A percentile compares a stretch with the other conserved stretches of the same genome.
Conservation (phyloP, 2,888 invertebrate genomes). For the Sminthurinus aureus region DNA sequence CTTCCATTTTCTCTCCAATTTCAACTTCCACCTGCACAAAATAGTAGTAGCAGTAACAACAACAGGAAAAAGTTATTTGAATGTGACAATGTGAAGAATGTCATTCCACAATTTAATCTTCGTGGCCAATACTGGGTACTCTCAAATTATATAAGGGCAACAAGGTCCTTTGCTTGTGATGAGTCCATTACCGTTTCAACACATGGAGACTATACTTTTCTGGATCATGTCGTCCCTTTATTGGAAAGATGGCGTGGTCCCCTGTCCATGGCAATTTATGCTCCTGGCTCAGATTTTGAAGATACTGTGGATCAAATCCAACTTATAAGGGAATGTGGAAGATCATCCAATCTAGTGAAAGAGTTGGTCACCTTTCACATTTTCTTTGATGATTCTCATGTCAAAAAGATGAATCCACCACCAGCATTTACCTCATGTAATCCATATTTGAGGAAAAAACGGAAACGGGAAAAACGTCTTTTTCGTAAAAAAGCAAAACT, state of each 20-base stretch:
- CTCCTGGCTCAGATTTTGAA: slow-evolving; percentile 83
- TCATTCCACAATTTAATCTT: too few relatives aligned
- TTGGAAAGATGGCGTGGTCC: slow-evolving; percentile 88
- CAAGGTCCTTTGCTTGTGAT: slow-evolving; percentile 75
- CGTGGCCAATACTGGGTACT: slow-evolving; percentile 87
- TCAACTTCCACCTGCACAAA: too few relatives aligned
- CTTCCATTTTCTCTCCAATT: too few relatives aligned
- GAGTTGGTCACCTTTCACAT: slow-evolving; percentile 88
- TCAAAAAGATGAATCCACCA: slow-evolving; percentile 36
- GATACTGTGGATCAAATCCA: slow-evolving; percentile 81
- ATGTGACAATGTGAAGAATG: too few relatives aligned
- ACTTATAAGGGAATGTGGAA: slow-evolving; percentile 77
- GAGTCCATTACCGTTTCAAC: slow-evolving; percentile 91
- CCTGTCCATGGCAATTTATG: slow-evolving; percentile 84
- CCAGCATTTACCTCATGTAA: not conserved
- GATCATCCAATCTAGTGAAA: slow-evolving; percentile 69
- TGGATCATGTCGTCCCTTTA: slow-evolving; percentile 86
- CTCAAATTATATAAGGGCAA: slow-evolving; percentile 82
- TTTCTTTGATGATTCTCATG: slow-evolving; percentile 87
- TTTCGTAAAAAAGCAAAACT: slow-evolving; percentile 79
- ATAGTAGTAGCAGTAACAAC: too few relatives aligned
- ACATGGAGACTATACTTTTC: slow-evolving; percentile 89
- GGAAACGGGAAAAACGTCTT: slow-evolving; percentile 71
- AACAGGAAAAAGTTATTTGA: too few relatives aligned
- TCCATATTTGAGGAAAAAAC: not conserved